These are phyloP conservation scores for Drosophila sproati DNA, from an alignment of 1,140 invertebrate species.

Conservation along the genomic window DNA sequence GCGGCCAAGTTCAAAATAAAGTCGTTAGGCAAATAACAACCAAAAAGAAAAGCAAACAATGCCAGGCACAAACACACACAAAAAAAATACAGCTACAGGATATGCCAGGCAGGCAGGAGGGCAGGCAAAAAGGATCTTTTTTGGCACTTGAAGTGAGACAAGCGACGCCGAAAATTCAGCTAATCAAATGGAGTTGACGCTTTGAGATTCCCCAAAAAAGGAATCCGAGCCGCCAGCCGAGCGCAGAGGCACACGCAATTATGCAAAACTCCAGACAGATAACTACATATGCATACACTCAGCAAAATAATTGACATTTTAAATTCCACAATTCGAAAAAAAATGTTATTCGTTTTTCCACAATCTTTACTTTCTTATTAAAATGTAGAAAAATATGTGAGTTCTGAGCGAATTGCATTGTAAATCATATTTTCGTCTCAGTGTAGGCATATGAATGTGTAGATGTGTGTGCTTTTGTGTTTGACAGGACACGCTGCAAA, in stretches of 20 bases:
- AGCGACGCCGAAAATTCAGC: constrained; percentile 64
- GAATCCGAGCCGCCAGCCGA: constrained; percentile 16
- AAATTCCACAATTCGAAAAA: no score
- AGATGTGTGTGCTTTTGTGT: constrained; percentile 28
- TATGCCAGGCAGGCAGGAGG: constrained; percentile 28
- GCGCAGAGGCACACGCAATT: constrained; percentile 44
- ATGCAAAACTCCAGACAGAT: constrained; percentile 52
- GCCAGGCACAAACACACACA: constrained; percentile 22
- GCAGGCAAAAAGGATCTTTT: constrained; percentile 41
- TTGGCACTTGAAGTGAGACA: constrained; percentile 69
- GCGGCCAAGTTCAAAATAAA: constrained; percentile 66
- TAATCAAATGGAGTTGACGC: constrained; percentile 74
- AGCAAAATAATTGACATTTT: no score
- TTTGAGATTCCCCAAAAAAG: constrained; percentile 23
- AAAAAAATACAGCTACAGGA: constrained; percentile 1
- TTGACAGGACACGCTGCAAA: constrained; percentile 57
- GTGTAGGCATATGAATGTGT: constrained; percentile 29
- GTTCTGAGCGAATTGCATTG: background rate
- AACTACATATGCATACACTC: background rate
- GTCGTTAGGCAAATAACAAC: constrained; percentile 64
- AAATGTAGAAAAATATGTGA: background rate
- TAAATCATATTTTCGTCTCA: background rate
- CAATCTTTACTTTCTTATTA: no score
- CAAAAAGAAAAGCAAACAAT: constrained; percentile 53
- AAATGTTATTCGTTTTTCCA: no score